Conservation (phyloP, 1,140 invertebrate species). For the Notospermus geniculatus region DNA sequence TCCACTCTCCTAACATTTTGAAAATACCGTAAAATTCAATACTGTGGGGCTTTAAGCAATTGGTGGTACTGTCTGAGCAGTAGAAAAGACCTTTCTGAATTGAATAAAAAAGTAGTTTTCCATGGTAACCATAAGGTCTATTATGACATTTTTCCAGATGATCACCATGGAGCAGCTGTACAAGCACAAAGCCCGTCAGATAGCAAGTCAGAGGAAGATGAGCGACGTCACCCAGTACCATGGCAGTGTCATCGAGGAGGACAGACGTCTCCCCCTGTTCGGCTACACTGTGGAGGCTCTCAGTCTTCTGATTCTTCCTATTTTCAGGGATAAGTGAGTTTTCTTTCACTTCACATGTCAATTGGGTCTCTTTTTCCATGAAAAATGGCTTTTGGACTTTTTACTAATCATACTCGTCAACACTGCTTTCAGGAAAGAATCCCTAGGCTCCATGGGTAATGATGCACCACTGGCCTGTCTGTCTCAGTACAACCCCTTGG, state of each 20-base stretch:
- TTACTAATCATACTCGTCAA: no score
- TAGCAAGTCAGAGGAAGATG: slow-evolving; percentile 33
- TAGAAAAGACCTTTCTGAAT: no score
- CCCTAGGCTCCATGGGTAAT: slow-evolving; percentile 98
- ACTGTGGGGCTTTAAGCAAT: no score
- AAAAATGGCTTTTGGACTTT: no score
- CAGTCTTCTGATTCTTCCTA: slow-evolving; percentile 88
- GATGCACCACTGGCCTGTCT: slow-evolving; percentile 96
- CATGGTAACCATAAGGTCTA: no score
- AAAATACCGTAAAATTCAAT: no score
- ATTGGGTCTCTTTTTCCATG: not conserved
- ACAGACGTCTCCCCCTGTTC: slow-evolving; percentile 85
- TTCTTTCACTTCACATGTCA: not conserved
- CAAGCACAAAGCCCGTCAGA: slow-evolving; percentile 42
- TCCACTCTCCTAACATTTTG: no score
- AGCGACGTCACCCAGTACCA: slow-evolving; percentile 23
- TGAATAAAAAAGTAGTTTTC: no score
- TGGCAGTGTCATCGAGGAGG: slow-evolving; percentile 57
- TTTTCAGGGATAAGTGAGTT: slow-evolving; percentile 92
- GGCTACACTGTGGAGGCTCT: slow-evolving; percentile 95
- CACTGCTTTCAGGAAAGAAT: slow-evolving; percentile 81
- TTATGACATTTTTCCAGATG: no score
- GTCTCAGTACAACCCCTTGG: slow-evolving; percentile 88
- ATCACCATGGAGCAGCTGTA: slow-evolving; percentile 66
- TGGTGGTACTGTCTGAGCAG: slow-evolving; percentile 10